Conservation (phyloP, 1,140 invertebrate genomes). For the Pogonognathellus flavescens region DNA sequence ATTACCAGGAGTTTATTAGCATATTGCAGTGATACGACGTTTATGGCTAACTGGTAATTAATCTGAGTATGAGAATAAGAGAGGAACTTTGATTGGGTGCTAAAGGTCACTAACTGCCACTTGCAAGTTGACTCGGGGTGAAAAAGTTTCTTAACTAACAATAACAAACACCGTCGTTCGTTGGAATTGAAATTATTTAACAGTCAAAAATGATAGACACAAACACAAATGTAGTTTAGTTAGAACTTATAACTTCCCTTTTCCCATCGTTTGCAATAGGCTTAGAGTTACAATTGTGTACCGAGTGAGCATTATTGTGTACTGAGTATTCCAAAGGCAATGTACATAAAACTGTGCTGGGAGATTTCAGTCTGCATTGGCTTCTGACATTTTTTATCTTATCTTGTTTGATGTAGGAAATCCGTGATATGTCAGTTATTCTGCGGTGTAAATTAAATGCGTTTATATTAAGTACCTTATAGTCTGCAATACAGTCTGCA, state of each 20-base stretch:
- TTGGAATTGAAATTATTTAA: conserved; percentile 13
- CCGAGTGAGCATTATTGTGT: background rate
- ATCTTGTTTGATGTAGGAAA: conserved; percentile 36
- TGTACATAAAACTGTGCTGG: background rate
- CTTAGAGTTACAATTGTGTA: background rate
- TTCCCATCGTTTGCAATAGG: conserved; percentile 26
- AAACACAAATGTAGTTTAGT: background rate
- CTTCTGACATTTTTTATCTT: conserved; percentile 8
- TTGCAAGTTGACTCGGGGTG: background rate
- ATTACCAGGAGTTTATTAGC: conserved; percentile 1
- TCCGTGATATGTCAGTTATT: conserved; percentile 21
- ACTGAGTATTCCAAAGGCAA: background rate
- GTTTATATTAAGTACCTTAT: background rate
- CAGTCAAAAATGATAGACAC: background rate
- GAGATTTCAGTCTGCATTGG: conserved; percentile 17
- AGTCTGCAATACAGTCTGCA: no score
- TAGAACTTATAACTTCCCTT: conserved; percentile 18
- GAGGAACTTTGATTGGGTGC: background rate
- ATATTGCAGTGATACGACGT: background rate
- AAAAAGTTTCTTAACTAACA: conserved; percentile 27
- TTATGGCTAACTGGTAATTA: conserved; percentile 3
- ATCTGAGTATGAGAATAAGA: conserved; percentile 9
- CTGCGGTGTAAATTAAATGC: background rate
- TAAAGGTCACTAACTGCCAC: conserved; percentile 42
- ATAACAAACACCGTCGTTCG: conserved; percentile 23